Base-by-base conservation (phyloP, 1,140 invertebrate genomes). In the Ceratosolen solmsi region DNA sequence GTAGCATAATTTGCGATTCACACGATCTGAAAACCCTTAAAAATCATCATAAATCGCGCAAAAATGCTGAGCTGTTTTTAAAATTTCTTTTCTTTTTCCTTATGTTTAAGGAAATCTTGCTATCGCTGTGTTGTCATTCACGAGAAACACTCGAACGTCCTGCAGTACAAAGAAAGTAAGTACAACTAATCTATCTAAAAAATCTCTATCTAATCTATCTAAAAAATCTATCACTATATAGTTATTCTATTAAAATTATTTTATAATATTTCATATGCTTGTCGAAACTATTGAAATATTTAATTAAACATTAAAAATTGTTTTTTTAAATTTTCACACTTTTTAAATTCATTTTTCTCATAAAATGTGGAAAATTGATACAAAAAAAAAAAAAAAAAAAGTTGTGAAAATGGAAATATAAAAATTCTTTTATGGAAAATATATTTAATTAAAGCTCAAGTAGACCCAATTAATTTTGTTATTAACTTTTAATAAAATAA, bases 121-220 rank as follows among this genome's bases (percentile, higher is more conserved):
- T 96, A 96, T 92, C 94, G 96, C 82, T 98, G 97, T 92, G 94
- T 98, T 87, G 97, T 98, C 84, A 97, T 98, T 89, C 96, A 97
- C 88, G 96, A 97, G 90, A 97, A 97, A 88, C 97, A 98, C 92
- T 93, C 94, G 86, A 98, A 98, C 92, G 96, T 98, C 83, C 93
- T 98, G 84, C 97, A 98, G 91, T 98, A 98, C 93, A 98, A 98
- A 96, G 97, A 98, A 94, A 97, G 97, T 98, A 93, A 97, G 97
- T 97, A 75, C 7, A 68, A 46, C n/a, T n/a, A n/a, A n/a, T n/a
- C n/a, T n/a, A n/a, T n/a, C n/a, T n/a, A n/a, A n/a, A n/a, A n/a
- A n/a, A n/a, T n/a, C n/a, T n/a, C n/a, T n/a, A n/a, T n/a, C n/a
- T n/a, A n/a, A n/a, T n/a, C n/a, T n/a, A n/a, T n/a, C n/a, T n/a